Percentiles rank a stretch among this genome's conserved stretches.
Evolutionary conservation across 2,797 vertebrate species (phyloP).

Genomic region (Karalla daura): DNA sequence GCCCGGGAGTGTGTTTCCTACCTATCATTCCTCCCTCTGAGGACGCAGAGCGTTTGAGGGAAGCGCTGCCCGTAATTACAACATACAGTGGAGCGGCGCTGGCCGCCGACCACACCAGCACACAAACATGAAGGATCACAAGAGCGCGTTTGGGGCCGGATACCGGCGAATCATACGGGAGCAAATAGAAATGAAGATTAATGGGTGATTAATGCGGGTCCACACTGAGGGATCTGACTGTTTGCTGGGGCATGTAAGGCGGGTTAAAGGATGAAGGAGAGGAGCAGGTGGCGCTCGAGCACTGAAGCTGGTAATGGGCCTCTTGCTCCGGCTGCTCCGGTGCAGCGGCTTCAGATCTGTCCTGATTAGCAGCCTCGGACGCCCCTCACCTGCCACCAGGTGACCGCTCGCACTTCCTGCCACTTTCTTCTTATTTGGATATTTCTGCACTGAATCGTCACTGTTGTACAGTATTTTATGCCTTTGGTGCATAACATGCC

Average conservation of each 20-base stretch:
- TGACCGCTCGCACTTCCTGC: not conserved
- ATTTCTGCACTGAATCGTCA: slow-evolving; percentile 4
- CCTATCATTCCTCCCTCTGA: slow-evolving; percentile 58
- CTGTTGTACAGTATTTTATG: too few species aligned
- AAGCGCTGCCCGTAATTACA: slow-evolving; percentile 63
- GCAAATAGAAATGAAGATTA: slow-evolving; percentile 62
- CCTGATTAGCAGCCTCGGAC: slow-evolving; percentile 39
- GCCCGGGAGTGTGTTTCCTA: slow-evolving; percentile 51
- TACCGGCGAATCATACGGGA: slow-evolving; percentile 48
- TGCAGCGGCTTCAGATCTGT: slow-evolving; percentile 32
- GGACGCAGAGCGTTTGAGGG: slow-evolving; percentile 54
- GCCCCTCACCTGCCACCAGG: slow-evolving; percentile 3
- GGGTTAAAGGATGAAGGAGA: slow-evolving; percentile 62
- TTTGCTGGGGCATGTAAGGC: slow-evolving; percentile 51
- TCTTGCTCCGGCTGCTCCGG: slow-evolving; percentile 4
- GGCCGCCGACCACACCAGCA: slow-evolving; percentile 30
- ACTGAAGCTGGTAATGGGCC: slow-evolving; percentile 27
- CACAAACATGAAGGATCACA: slow-evolving; percentile 15
- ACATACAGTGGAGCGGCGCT: slow-evolving; percentile 44
- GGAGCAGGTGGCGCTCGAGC: slow-evolving; percentile 60
- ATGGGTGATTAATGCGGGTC: slow-evolving; percentile 67
- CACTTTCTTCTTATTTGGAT: not conserved
- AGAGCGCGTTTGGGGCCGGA: slow-evolving; percentile 40
- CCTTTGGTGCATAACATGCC: too few species aligned
- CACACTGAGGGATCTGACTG: slow-evolving; percentile 50